Evolutionary conservation across 2,113 vertebrate species (phyloP).

Genomic region (Varanus salvator): DNA sequence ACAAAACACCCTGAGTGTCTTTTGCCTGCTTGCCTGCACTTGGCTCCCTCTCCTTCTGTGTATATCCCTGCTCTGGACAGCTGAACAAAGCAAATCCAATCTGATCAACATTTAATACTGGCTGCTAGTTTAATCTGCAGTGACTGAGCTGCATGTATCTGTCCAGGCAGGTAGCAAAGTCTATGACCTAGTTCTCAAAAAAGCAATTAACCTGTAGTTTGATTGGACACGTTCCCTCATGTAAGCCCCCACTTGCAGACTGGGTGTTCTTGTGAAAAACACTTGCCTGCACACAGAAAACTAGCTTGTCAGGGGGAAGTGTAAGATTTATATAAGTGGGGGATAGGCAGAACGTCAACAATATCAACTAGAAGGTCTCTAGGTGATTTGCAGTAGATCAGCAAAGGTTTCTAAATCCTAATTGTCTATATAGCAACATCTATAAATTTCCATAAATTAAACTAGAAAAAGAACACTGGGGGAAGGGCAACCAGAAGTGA

Average conservation of each 20-base stretch:
- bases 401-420: no score
- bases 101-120: background rate
- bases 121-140: background rate
- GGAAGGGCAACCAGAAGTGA: no score
- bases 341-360: no score
- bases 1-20: conserved; percentile 5
- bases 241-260: background rate
- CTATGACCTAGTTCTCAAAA: background rate
- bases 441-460: no score
- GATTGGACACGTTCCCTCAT: background rate
- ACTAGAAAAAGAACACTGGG: no score
- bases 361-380: no score
- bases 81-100: background rate
- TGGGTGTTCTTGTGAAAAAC: background rate
- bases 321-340: background rate
- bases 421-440: no score
- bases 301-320: background rate
- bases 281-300: background rate
- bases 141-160: background rate
- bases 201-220: background rate
- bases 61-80: background rate
- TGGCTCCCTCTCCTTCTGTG: background rate
- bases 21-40: background rate
- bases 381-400: no score
- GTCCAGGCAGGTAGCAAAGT: background rate